Base-by-base conservation (phyloP, 2,888 invertebrate species). In the Meghimatium bilineatum region DNA sequence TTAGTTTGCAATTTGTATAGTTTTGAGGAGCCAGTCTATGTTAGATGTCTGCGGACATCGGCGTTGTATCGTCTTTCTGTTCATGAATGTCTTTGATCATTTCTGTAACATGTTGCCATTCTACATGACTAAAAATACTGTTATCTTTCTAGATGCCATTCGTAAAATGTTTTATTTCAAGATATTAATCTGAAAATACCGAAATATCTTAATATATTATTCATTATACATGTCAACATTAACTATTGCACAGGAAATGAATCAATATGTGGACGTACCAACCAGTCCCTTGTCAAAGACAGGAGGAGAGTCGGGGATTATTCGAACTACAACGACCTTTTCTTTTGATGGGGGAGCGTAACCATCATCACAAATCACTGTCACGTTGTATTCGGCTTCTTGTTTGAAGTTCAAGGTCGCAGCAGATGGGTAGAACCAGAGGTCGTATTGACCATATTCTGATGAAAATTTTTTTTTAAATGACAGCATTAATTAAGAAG, bases 241-340 rank as follows among this genome's bases (percentile, higher is more conserved):
- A 14, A 14, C 20, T n/a, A n/a, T n/a, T n/a, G n/a, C n/a, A n/a
- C n/a, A n/a, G n/a, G n/a, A n/a, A n/a, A n/a, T n/a, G n/a, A n/a
- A 44, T 44, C 44, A 8, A 5, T 44, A 12, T 44, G 12, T 44
- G 5, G 44, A 3, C 67, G 10, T 80, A 84, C 84, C 67, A 12
- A 49, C 29, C 29, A 71, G 80, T 38, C 80, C 76, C 23, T 49
- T 32, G 14, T 60, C 69, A 49, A 87, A 83, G 32, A 38, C n/a
- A 2, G 87, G 87, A 6, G 83, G 56, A 20, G 83, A 60, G 80
- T 87, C 86, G 17, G 87, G 77, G 5, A 66, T 63, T 8, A 87
- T 67, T 1, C 85, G n/a, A 26, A 87, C 81, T 1, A 83, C 80
- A 0, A 87, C 66, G 38, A 34, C 60, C 32, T 44, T 32, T 12